These are phyloP conservation scores for Criorhina ranunculi DNA, from an alignment of 2,888 invertebrate genomes.

Conservation along the genomic window DNA sequence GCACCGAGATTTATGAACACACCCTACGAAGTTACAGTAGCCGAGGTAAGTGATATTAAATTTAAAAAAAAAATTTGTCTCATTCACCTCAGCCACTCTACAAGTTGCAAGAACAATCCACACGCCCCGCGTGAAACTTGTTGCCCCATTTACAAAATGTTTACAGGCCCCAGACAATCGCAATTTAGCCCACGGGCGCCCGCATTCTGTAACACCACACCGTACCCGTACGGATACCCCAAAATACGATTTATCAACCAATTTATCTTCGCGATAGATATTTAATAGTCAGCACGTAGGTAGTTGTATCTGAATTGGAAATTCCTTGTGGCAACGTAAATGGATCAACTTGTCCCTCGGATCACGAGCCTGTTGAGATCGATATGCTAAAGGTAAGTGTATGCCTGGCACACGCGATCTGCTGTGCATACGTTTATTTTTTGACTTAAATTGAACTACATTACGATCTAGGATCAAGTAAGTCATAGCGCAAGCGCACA, in stretches of 20 bases:
- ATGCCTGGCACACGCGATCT: slow-evolving; percentile 61
- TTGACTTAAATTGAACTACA: slow-evolving; percentile 37
- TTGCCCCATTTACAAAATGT: slow-evolving; percentile 61
- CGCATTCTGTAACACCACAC: slow-evolving; percentile 62
- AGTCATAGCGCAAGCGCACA: slow-evolving; percentile 31
- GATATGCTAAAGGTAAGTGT: slow-evolving; percentile 43
- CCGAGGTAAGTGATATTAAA: slow-evolving; percentile 89
- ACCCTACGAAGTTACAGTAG: slow-evolving; percentile 92
- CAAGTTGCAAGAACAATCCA: slow-evolving; percentile 1
- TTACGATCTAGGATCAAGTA: slow-evolving; percentile 54
- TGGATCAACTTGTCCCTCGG: slow-evolving; percentile 71
- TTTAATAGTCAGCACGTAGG: slow-evolving; percentile 77
- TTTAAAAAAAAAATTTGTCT: slow-evolving; percentile 49
- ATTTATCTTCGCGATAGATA: slow-evolving; percentile 73
- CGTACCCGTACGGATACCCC: slow-evolving; percentile 36
- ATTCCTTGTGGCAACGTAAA: slow-evolving; percentile 73
- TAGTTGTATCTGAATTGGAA: slow-evolving; percentile 73
- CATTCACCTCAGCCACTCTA: slow-evolving; percentile 6
- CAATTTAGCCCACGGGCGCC: slow-evolving; percentile 70
- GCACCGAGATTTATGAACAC: slow-evolving; percentile 93
- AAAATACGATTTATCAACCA: slow-evolving; percentile 73
- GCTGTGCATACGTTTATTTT: slow-evolving; percentile 7
- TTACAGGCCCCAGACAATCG: slow-evolving; percentile 54
- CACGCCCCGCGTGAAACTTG: slow-evolving; percentile 36
- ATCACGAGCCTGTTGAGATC: slow-evolving; percentile 51